Conservation (phyloP, 1,140 invertebrate species). For the Caenorhabditis brenneri region DNA sequence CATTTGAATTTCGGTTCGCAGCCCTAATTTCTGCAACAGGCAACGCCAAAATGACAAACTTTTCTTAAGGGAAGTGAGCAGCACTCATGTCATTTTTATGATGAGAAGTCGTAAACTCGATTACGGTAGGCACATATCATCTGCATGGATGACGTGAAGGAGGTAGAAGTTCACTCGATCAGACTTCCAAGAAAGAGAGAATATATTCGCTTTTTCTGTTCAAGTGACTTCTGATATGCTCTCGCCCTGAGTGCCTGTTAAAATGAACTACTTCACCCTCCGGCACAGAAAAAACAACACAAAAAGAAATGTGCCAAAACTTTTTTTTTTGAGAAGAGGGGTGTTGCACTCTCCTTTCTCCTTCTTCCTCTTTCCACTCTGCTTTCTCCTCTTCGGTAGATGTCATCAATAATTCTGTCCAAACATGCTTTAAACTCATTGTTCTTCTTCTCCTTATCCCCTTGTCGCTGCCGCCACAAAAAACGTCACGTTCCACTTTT, state of each 20-base stretch:
- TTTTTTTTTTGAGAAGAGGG: not conserved
- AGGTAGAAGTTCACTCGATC: slow-evolving; percentile 5
- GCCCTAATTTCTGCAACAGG: not conserved
- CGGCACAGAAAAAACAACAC: not conserved
- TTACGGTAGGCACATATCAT: not conserved
- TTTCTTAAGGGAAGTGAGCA: not conserved
- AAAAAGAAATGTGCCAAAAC: not conserved
- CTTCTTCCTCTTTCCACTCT: not conserved
- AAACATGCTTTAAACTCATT: slow-evolving; percentile 44
- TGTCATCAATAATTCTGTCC: slow-evolving; percentile 41
- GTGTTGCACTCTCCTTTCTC: slow-evolving; percentile 2
- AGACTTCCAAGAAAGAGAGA: not conserved
- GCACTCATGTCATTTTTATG: slow-evolving; percentile 16
- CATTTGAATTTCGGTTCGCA: not conserved
- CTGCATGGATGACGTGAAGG: not conserved
- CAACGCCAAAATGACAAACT: not conserved
- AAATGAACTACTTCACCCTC: slow-evolving; percentile 24
- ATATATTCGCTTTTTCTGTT: not conserved
- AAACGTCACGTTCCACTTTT: slow-evolving; percentile 28
- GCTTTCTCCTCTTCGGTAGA: slow-evolving; percentile 20
- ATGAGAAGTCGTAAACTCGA: slow-evolving; percentile 25
- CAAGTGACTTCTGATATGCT: not conserved
- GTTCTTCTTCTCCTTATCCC: slow-evolving; percentile 36
- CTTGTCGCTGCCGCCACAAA: slow-evolving; percentile 31
- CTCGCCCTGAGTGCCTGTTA: not conserved